phyloP scores from a whole-genome alignment of 1,140 invertebrate genomes.

The Microplitis demolitor region DNA sequence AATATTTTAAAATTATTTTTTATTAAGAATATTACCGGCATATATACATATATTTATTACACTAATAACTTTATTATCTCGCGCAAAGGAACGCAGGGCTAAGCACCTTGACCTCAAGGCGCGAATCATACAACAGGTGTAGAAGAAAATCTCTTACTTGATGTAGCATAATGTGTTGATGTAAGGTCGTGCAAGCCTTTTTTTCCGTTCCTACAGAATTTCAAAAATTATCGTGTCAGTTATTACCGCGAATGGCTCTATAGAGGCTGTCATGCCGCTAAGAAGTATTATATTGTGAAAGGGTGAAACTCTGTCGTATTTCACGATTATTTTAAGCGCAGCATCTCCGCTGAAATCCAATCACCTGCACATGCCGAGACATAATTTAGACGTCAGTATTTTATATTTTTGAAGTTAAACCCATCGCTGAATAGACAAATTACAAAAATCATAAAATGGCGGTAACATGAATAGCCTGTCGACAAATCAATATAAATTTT shows the following conservation, averaged over 20 bases:
- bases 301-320: slow-evolving; percentile 7
- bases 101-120: slow-evolving; percentile 12
- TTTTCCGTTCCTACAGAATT: no score
- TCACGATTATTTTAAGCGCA: neutral
- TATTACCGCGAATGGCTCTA: neutral
- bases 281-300: neutral
- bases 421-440: no score
- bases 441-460: no score
- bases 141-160: neutral
- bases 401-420: no score
- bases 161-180: neutral
- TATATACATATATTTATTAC: neutral
- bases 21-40: neutral
- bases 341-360: neutral
- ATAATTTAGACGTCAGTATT: neutral
- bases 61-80: slow-evolving; percentile 13
- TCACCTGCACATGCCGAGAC: neutral
- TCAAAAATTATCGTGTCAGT: neutral
- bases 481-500: no score
- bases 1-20: no score
- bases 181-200: neutral
- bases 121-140: neutral
- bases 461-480: no score
- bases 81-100: slow-evolving; percentile 1
- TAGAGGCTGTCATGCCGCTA: neutral